phyloP scores from a whole-genome alignment of 2,113 vertebrate genomes.

The Eublepharis macularius region DNA sequence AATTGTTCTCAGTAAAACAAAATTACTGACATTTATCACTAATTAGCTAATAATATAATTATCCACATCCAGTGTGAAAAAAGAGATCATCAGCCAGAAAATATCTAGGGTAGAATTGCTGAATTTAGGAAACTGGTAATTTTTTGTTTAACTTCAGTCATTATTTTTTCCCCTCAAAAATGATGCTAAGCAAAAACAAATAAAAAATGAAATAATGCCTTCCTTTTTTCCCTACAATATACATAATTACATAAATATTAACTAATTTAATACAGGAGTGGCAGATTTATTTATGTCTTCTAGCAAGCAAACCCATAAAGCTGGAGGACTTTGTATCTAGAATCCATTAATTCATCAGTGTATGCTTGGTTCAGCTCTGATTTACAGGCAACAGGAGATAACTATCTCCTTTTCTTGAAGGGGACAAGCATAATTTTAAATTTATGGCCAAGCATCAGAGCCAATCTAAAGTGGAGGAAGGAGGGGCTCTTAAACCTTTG shows the following conservation, averaged over 20 bases:
- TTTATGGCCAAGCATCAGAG: conserved; percentile 13
- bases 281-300: neutral
- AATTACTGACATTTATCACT: conserved; percentile 65
- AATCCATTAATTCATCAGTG: conserved; percentile 38
- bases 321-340: neutral
- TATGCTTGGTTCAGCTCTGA: conserved; percentile 18
- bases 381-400: conserved; percentile 28
- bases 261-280: conserved; percentile 6
- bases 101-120: conserved; percentile 39
- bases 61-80: conserved; percentile 42
- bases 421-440: conserved; percentile 34
- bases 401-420: conserved; percentile 34
- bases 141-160: conserved; percentile 14
- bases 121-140: conserved; percentile 36
- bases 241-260: conserved; percentile 48
- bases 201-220: conserved; percentile 20
- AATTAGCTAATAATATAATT: conserved; percentile 63
- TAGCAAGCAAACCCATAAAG: conserved; percentile 17
- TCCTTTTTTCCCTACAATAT: neutral
- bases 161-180: conserved; percentile 25
- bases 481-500: conserved; percentile 8
- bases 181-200: conserved; percentile 6
- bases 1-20: conserved; percentile 53
- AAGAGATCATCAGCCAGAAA: conserved; percentile 20
- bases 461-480: neutral